A percentile compares a stretch with the other conserved stretches of the same genome.
Conservation (phyloP, 2,797 vertebrate species). For the Clarias laeviceps region DNA sequence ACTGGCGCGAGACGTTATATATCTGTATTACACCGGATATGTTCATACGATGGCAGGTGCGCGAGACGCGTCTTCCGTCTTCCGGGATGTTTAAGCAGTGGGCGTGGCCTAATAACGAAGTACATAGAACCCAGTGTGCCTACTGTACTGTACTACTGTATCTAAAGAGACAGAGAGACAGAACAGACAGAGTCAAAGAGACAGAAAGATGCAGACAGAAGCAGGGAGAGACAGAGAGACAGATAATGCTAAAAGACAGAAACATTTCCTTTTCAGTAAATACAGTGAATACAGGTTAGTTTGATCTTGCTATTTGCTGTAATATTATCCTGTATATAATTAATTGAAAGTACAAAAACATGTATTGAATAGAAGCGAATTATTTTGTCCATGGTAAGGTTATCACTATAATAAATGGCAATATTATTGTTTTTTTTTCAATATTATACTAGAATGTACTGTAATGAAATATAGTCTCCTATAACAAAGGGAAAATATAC, state of each 20-base stretch:
- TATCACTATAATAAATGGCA: background rate
- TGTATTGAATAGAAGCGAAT: background rate
- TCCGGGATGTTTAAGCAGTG: slow-evolving; percentile 41
- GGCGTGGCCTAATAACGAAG: slow-evolving; percentile 17
- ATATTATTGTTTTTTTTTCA: too few relatives aligned
- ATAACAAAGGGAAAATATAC: too few relatives aligned
- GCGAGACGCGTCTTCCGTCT: slow-evolving; percentile 41
- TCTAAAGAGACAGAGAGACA: too few relatives aligned
- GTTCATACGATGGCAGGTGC: slow-evolving; percentile 21
- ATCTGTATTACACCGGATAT: slow-evolving; percentile 13
- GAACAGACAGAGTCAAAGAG: too few relatives aligned
- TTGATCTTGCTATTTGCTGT: background rate
- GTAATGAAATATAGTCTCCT: too few relatives aligned
- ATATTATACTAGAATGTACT: background rate
- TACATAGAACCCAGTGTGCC: background rate
- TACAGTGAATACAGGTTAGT: background rate
- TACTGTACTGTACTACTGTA: too few relatives aligned
- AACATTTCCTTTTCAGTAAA: too few relatives aligned
- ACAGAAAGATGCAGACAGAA: too few relatives aligned
- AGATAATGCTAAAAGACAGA: background rate
- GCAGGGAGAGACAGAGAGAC: too few relatives aligned
- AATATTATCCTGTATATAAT: background rate
- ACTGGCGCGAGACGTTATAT: background rate
- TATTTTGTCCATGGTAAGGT: background rate
- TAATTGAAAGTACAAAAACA: too few relatives aligned